phyloP scores from a whole-genome alignment of 2,797 vertebrate genomes.

The Lacerta viridis region DNA sequence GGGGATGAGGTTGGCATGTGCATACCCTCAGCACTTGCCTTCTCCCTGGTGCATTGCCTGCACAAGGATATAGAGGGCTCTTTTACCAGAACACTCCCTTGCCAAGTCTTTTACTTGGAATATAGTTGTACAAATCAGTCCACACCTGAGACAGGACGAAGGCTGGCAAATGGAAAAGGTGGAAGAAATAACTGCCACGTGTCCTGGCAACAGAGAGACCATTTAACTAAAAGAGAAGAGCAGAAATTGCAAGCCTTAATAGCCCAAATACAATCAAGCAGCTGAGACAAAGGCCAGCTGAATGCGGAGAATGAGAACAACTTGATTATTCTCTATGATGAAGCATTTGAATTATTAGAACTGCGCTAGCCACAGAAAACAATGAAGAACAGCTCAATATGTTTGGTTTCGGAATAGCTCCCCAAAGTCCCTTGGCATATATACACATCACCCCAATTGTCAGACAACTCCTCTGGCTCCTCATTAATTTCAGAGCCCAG shows the following conservation, averaged over 20 bases:
- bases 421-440: slow-evolving; percentile 61
- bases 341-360: slow-evolving; percentile 69
- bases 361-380: slow-evolving; percentile 61
- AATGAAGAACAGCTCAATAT: slow-evolving; percentile 60
- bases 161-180: slow-evolving; percentile 17
- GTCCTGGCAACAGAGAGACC: slow-evolving; percentile 26
- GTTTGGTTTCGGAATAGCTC: slow-evolving; percentile 62
- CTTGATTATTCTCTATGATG: slow-evolving; percentile 67
- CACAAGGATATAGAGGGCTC: not conserved
- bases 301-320: slow-evolving; percentile 41
- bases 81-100: not conserved
- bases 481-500: slow-evolving; percentile 72
- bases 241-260: slow-evolving; percentile 42
- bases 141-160: not conserved
- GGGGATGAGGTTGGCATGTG: not conserved
- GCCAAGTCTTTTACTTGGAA: not conserved
- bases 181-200: slow-evolving; percentile 8
- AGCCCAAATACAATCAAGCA: slow-evolving; percentile 40
- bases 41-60: not conserved
- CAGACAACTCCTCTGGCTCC: slow-evolving; percentile 64
- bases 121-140: not conserved
- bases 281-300: slow-evolving; percentile 45
- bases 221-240: slow-evolving; percentile 34
- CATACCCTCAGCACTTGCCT: not conserved
- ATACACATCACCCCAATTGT: slow-evolving; percentile 61